Evolutionary conservation across 2,797 vertebrate species (phyloP), one percentile per base, ranked within the genome.

Genomic region (Falco columbarius): DNA sequence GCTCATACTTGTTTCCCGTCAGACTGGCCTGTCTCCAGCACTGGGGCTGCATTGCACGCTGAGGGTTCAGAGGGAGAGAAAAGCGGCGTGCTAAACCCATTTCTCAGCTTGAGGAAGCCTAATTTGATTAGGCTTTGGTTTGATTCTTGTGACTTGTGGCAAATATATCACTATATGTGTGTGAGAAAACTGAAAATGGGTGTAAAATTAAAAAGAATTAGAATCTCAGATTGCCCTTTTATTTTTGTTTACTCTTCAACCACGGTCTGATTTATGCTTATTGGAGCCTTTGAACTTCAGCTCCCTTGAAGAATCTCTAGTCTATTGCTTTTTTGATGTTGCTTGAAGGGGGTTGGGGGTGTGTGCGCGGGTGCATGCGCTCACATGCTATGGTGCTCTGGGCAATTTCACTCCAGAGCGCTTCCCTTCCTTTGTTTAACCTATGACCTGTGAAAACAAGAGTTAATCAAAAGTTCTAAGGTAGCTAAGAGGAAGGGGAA

Each of bases 401-500:
- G 98, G 98, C 98, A 98, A 59, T 98, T 97, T 98, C 98, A 98
- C 97, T 89, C 96, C 96, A 80, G 97, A 98, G 97, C 89, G 95
- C 98, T 99, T 98, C 98, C 98, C 98, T 99, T 99, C 98, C 99
- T 99, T 99, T 99, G 98, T 98, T 99, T 99, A 99, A 99, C 99
- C 99, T 98, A 93, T 99, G 99, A 99, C 99, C 99, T 98, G 95
- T 81, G 96, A 98, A 98, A 99, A 99, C 98, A 99, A 98, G 98
- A 98, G 97, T 96, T 98, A 98, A 98, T 98, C 98, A 98, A 97
- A 97, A 98, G 98, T 99, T 99, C 98, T 99, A 98, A 99, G 97
- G 97, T 97, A 98, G 97, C 95, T 97, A 98, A 98, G 98, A 98
- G 98, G 98, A 99, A 99, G 98, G 99, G 99, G 99, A 99, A 99